Conservation (phyloP, 1,140 invertebrate genomes). For the Calliopsis andreniformis region DNA sequence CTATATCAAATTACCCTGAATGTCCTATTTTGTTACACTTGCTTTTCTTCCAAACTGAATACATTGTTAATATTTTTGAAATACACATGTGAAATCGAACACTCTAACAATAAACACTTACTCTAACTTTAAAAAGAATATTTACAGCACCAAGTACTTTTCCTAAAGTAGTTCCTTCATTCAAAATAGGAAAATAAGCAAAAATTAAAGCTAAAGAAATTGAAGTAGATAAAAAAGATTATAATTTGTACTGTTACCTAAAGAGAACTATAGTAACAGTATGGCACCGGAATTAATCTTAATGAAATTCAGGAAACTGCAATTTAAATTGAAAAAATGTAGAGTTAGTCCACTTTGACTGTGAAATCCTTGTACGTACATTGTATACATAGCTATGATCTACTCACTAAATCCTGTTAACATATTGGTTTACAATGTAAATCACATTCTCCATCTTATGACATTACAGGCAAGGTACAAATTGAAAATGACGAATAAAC, state of each 20-base stretch:
- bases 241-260: too few relatives aligned
- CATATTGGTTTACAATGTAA: not conserved
- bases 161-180: not conserved
- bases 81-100: not conserved
- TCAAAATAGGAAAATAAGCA: not conserved
- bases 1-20: constrained; percentile 33
- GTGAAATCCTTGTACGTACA: constrained; percentile 1
- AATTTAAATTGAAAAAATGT: not conserved
- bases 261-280: too few relatives aligned
- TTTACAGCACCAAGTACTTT: constrained; percentile 7
- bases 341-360: not conserved
- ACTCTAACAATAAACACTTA: not conserved
- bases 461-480: not conserved
- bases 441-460: not conserved
- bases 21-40: constrained; percentile 2
- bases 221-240: not conserved
- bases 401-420: constrained; percentile 2
- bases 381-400: not conserved
- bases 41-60: not conserved
- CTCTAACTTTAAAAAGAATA: constrained; percentile 5
- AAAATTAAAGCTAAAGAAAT: not conserved
- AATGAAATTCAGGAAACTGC: not conserved
- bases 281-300: constrained; percentile 17
- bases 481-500: not conserved
- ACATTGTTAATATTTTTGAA: not conserved